A percentile compares a stretch with the other conserved stretches of the same genome.
Evolutionary conservation across 2,113 vertebrate genomes (phyloP).

Genomic region (Aegotheles bennettii): DNA sequence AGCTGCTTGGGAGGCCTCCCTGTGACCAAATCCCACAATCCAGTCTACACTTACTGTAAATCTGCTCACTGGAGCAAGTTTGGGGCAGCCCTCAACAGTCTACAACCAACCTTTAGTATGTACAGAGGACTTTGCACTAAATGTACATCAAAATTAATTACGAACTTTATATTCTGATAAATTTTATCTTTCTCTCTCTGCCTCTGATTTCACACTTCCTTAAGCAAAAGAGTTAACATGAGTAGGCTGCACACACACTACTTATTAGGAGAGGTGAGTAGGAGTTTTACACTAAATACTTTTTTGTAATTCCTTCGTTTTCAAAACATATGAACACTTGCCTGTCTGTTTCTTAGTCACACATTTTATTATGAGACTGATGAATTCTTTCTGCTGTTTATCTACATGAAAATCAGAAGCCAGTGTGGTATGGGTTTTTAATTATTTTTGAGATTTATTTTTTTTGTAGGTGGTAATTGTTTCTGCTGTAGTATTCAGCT

Average conservation of each 20-base stretch:
- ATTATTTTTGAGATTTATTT: conserved; percentile 9
- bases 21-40: background rate
- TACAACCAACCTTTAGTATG: background rate
- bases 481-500: background rate
- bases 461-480: background rate
- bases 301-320: background rate
- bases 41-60: background rate
- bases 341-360: background rate
- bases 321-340: conserved; percentile 1
- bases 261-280: background rate
- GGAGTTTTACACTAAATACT: background rate
- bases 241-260: background rate
- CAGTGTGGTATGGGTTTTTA: background rate
- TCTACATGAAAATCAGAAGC: conserved; percentile 11
- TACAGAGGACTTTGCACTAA: background rate
- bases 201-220: background rate
- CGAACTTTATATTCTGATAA: background rate
- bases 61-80: background rate
- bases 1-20: background rate
- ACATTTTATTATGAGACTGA: background rate
- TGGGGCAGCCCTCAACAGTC: background rate
- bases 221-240: background rate
- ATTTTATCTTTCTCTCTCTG: background rate
- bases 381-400: conserved; percentile 31
- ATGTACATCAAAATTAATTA: background rate